Percentiles rank a stretch among this genome's conserved stretches.
Evolutionary conservation across 1,140 invertebrate species (phyloP).

Genomic region (Condylostylus longicornis): DNA sequence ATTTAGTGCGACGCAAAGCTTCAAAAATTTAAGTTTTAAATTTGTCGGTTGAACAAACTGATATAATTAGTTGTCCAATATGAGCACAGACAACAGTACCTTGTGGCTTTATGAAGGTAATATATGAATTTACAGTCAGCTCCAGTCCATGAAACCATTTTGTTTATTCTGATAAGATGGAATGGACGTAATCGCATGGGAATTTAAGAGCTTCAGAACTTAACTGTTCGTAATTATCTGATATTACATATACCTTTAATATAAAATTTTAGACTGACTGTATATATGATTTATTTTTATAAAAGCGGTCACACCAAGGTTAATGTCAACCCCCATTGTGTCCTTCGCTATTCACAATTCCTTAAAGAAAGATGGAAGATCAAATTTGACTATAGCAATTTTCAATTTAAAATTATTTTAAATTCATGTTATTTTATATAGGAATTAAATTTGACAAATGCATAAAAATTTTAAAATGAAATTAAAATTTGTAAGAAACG

Average conservation of each 20-base stretch:
- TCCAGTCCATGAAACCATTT: slow-evolving; percentile 99
- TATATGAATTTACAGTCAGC: slow-evolving; percentile 83
- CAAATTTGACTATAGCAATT: no score
- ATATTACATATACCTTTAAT: slow-evolving; percentile 91
- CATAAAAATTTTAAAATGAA: no score
- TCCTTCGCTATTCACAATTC: no score
- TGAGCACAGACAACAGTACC: slow-evolving; percentile 94
- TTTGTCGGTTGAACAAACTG: slow-evolving; percentile 84
- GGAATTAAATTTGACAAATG: no score
- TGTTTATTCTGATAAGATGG: slow-evolving; percentile 99
- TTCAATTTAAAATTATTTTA: no score
- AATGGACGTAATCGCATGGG: slow-evolving; percentile 96
- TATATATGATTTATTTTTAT: no score
- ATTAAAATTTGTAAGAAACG: no score
- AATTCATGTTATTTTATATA: no score
- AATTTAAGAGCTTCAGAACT: slow-evolving; percentile 95
- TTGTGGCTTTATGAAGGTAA: slow-evolving; percentile 95
- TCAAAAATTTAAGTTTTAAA: slow-evolving; percentile 91
- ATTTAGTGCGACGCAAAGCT: slow-evolving; percentile 92
- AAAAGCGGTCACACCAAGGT: no score
- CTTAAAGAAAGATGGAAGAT: no score
- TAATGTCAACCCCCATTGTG: no score
- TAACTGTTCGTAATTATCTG: slow-evolving; percentile 97
- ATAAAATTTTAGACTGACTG: slow-evolving; percentile 97
- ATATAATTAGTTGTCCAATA: slow-evolving; percentile 98